Conservation (phyloP, 1,140 invertebrate species). For the Battus philenor region DNA sequence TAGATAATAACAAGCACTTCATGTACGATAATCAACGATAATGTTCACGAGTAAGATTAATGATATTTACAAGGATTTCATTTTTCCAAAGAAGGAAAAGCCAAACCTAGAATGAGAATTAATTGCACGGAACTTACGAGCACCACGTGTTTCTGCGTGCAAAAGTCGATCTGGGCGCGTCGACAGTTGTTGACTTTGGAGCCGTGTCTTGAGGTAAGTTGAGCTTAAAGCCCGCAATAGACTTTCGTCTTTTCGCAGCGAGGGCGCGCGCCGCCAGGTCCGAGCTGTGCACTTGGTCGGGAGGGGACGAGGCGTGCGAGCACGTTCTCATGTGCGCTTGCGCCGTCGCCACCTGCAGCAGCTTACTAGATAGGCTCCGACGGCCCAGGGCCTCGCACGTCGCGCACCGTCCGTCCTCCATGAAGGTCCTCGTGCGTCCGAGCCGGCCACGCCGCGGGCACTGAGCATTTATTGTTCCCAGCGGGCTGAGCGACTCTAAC, state of each 20-base stretch:
- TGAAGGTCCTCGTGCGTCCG: slow-evolving; percentile 62
- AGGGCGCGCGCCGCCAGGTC: slow-evolving; percentile 62
- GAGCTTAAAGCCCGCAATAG: slow-evolving; percentile 61
- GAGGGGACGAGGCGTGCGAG: slow-evolving; percentile 39
- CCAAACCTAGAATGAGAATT: too few relatives aligned
- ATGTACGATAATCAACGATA: too few relatives aligned
- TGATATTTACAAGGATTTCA: too few relatives aligned
- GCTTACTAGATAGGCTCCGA: slow-evolving; percentile 58
- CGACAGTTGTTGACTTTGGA: slow-evolving; percentile 36
- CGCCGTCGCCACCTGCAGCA: slow-evolving; percentile 66
- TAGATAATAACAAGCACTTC: too few relatives aligned
- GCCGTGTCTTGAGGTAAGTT: slow-evolving; percentile 44
- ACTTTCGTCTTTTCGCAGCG: slow-evolving; percentile 65
- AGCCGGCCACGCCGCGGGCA: slow-evolving; percentile 58
- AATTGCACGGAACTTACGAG: slow-evolving; percentile 67
- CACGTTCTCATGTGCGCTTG: slow-evolving; percentile 67
- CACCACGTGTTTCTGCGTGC: slow-evolving; percentile 73
- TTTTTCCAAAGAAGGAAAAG: too few relatives aligned
- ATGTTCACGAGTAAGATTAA: too few relatives aligned
- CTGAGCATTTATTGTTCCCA: slow-evolving; percentile 63
- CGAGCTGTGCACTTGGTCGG: slow-evolving; percentile 42
- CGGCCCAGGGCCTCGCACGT: slow-evolving; percentile 66
- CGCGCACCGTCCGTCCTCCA: slow-evolving; percentile 66
- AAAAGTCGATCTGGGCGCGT: slow-evolving; percentile 40
- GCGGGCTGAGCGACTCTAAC: slow-evolving; percentile 64